Evolutionary conservation across 2,113 vertebrate species (phyloP), one percentile per base, ranked within the genome.

Genomic region (Anarhynchus alexandrinus): DNA sequence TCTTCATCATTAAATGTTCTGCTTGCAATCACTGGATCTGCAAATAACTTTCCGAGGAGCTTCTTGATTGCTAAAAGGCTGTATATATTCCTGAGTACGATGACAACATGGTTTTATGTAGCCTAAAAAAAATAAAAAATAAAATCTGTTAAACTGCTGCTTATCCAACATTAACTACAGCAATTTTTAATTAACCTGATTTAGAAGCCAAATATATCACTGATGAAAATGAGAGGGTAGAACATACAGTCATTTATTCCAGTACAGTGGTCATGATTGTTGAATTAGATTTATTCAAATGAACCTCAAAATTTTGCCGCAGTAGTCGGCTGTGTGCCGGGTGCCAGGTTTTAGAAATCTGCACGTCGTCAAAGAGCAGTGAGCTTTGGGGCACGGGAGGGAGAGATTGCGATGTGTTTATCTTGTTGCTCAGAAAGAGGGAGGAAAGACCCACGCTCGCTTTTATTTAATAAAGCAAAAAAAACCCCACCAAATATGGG

Each of bases 171-270:
- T 95, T 95, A 95, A 96, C 93, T 74, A 72, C 84, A 93, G 85
- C 90, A 84, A 86, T 93, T 96, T 97, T 96, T 97, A 97, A 97
- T 97, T 97, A 97, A 97, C 94, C 95, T 91, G 94, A 96, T 97
- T 97, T 96, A 93, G 96, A 83, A 91, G 94, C 91, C 88, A 95
- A 82, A 94, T 89, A 64, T 88, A 86, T 95, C 86, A 52, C 74
- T 96, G 95, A 91, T 95, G 95, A 96, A 97, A 97, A 96, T 94
- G 94, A 97, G 94, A 88, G 94, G 91, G 93, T 96, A 96, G 93
- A 96, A 96, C 91, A 73, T 72, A 36, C 74, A 94, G 70, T 76
- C 91, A 82, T 96, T 97, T 97, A 91, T 96, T 96, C 97, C 96
- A 79, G 90, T 92, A 91, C 71, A 62, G 83, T 76, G 93, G 91